Percentiles rank a stretch among this genome's conserved stretches.
These are phyloP conservation scores for Axea sp. DNA, from an alignment of 2,888 invertebrate species.

Conservation along the genomic window DNA sequence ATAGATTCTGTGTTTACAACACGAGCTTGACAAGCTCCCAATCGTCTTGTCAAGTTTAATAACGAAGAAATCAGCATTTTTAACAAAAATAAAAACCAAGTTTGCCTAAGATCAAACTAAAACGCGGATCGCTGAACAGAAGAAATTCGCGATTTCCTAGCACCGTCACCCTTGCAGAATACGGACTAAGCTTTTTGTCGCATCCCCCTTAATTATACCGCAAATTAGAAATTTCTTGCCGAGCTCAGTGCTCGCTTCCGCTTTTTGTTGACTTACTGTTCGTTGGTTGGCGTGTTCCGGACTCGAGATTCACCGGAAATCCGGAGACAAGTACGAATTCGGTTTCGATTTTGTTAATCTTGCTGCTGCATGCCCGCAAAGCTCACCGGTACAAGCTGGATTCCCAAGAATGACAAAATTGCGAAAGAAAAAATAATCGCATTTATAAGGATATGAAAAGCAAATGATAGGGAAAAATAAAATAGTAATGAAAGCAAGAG, in stretches of 20 bases:
- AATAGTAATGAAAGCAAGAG: too few relatives aligned
- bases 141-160: conserved; percentile 75
- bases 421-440: conserved; percentile 2
- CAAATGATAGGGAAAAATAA: too few relatives aligned
- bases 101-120: conserved; percentile 62
- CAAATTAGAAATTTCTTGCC: conserved; percentile 79
- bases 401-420: conserved; percentile 6
- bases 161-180: conserved; percentile 69
- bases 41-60: not conserved
- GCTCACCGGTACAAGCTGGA: not conserved
- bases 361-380: conserved; percentile 19
- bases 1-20: too few relatives aligned
- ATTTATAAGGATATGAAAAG: not conserved
- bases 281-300: conserved; percentile 62
- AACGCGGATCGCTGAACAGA: conserved; percentile 59
- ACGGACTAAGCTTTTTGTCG: conserved; percentile 74
- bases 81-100: conserved; percentile 56
- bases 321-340: conserved; percentile 62
- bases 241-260: conserved; percentile 65
- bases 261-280: conserved; percentile 72
- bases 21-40: too few relatives aligned
- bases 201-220: conserved; percentile 78
- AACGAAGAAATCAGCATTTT: conserved; percentile 60
- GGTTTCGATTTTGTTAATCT: conserved; percentile 60
- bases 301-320: conserved; percentile 61